Base-by-base conservation (phyloP, 2,113 vertebrate species). In the Serinus canaria region DNA sequence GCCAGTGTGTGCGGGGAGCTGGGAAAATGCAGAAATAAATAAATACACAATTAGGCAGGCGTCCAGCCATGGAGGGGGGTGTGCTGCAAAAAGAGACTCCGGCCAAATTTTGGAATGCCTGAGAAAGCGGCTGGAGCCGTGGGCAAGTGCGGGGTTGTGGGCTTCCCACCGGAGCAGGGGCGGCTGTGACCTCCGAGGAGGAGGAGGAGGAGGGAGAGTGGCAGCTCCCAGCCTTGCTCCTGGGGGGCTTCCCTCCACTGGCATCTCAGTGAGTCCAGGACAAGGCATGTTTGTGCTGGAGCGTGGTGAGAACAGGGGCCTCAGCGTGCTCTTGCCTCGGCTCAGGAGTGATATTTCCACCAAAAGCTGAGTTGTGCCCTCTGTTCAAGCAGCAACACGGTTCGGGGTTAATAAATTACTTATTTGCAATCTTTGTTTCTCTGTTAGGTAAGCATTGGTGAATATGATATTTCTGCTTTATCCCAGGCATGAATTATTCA, bases 21-120 rank as follows among this genome's bases (percentile, higher is more conserved):
- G 97, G 97, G 98, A 97, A 97, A 98, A 97, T 67, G 83, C 83
- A 94, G 94, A 95, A 97, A 97, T 97, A 98, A 98, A 97, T 97
- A 97, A 98, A 98, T 97, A 94, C 75, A 80, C 97, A 97, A 97
- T 98, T 98, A 98, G 98, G 98, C 98, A 92, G 84, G 63, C 52
- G 3, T 96, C 98, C 98, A 98, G 92, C 77, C 53, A 1, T 86
- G 96, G 66, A 15, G 30, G 58, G 52, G 69, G 89, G 92, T 5
- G 89, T 93, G 96, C 96, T 81, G 93, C 66, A 39, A 53, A 60
- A 66, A 49, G 83, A 68, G 83, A 64, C 91, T 95, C 53, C 3
- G 31, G 93, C 95, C 97, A 88, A 89, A 96, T 95, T 92, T 96
- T 96, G 95, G 95, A 97, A 97, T 96, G 97, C 94, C 83, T 97